Evolutionary conservation across 1,140 invertebrate species (phyloP), one percentile per base, ranked within the genome.

Genomic region (Physella acuta): DNA sequence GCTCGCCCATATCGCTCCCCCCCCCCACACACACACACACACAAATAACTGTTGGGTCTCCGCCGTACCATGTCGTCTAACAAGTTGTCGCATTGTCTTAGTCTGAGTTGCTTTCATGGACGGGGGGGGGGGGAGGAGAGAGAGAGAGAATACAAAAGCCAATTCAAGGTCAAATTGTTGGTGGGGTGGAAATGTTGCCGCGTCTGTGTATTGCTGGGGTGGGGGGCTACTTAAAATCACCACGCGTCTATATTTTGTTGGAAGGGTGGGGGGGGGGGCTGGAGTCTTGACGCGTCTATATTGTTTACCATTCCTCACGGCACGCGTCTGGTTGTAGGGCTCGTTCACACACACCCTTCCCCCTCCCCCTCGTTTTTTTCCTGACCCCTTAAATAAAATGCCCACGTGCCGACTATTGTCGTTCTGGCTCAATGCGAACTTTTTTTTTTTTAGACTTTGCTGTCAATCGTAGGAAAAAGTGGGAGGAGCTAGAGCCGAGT

Each of bases 391-490:
- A 24, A n/a, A n/a, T 55, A 14, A 55, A 55, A 4, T 24, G 59
- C 39, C 59, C 59, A 61, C 36, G 36, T 24, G 59, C 59, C 36
- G 2, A n/a, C 31, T 44, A 24, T 44, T 61, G 2, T 44, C 36
- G 2, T 61, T 44, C 36, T 24, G 24, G 11, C 36, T 58, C 17
- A 34, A 58, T 4, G 56, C 30, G 5, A 14, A 37, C 36, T 44
- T 61, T 39, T 61, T n/a, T 44, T 1, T 39, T 61, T 39, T 61
- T 36, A 61, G 36, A 1, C 59, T 17, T 2, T 17, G 59, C 59
- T 61, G 59, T 61, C 59, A 61, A 61, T 61, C 59, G 39, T 33
- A 2, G 17, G 34, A 31, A 34, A 36, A 31, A 61, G 36, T 28
- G 26, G 59, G 59, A 33, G 30, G 59, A 26, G 36, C 59, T 34